Base-by-base conservation (phyloP, 2,113 vertebrate species). In the Aptenodytes forsteri region DNA sequence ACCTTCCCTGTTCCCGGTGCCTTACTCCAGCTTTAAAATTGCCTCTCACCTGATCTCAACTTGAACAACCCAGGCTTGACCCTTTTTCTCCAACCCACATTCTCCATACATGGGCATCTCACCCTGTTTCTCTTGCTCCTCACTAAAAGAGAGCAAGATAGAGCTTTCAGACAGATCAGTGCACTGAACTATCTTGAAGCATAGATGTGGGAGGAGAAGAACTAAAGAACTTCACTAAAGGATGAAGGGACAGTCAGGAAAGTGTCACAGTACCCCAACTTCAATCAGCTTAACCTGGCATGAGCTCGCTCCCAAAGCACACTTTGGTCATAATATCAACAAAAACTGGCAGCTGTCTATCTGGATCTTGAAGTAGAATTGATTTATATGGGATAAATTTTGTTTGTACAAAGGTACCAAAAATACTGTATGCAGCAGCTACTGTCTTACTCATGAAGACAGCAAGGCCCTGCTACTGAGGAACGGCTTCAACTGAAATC, bases 211-310 rank as follows among this genome's bases (percentile, higher is more conserved):
- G 32, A 67, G 66, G 30, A 72, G 40, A 15, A 23, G 36, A 7
- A 69, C n/a, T 36, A 36, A 36, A 36, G 36, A 36, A 36, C 36
- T 36, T 36, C 40, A 55, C 46, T n/a, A 20, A 25, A 32, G 46
- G 69, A n/a, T 7, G 30, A 40, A 61, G 52, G 69, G 49, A 32
- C 56, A 30, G 30, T 5, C 62, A 83, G 38, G n/a, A 9, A 72
- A 20, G 12, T 0, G 17, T 13, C 62, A 49, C 15, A 22, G 12
- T 1, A 34, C 1, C 52, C 15, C 10, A 38, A 1, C 2, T 59
- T 81, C 5, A 3, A 49, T 34, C 78, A 49, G 23, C 7, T 44
- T 6, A 19, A 42, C 18, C 34, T 23, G 26, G 25, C 22, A 12
- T 0, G 5, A 50, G 8, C 30, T 38, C 13, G 0, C 30, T 58